phyloP scores from a whole-genome alignment of 2,888 invertebrate genomes.

The Epirrita christyi region DNA sequence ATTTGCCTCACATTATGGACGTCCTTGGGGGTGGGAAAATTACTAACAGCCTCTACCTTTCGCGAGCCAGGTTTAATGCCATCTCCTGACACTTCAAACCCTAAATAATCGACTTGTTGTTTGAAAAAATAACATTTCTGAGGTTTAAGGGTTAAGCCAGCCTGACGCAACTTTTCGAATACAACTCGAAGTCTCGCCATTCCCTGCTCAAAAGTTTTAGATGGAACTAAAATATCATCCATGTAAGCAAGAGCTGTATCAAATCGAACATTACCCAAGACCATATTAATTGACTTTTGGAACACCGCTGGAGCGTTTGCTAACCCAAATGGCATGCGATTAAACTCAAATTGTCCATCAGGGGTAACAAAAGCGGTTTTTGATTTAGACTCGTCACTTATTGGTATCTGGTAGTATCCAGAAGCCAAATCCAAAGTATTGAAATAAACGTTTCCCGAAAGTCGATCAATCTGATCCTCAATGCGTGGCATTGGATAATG shows the following conservation, averaged over 20 bases:
- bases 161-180: slow-evolving; percentile 17
- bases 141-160: slow-evolving; percentile 38
- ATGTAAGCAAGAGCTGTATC: slow-evolving; percentile 30
- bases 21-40: slow-evolving; percentile 1
- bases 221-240: slow-evolving; percentile 43
- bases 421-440: slow-evolving; percentile 35
- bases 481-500: slow-evolving; percentile 38
- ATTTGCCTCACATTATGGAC: slow-evolving; percentile 7
- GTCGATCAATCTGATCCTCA: slow-evolving; percentile 37
- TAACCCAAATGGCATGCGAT: slow-evolving; percentile 42
- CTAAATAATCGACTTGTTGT: slow-evolving; percentile 40
- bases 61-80: slow-evolving; percentile 16
- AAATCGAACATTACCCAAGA: slow-evolving; percentile 24
- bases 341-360: slow-evolving; percentile 40
- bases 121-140: slow-evolving; percentile 45
- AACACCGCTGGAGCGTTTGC: slow-evolving; percentile 42
- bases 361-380: slow-evolving; percentile 44
- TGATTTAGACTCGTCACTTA: slow-evolving; percentile 35
- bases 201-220: slow-evolving; percentile 30
- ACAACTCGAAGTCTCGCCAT: slow-evolving; percentile 31
- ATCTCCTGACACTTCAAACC: slow-evolving; percentile 10
- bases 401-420: slow-evolving; percentile 44
- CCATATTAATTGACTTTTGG: slow-evolving; percentile 41
- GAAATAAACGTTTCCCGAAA: slow-evolving; percentile 35
- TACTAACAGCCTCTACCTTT: not conserved